Conservation (phyloP, 1,140 invertebrate species). For the Triops cancriformis region DNA sequence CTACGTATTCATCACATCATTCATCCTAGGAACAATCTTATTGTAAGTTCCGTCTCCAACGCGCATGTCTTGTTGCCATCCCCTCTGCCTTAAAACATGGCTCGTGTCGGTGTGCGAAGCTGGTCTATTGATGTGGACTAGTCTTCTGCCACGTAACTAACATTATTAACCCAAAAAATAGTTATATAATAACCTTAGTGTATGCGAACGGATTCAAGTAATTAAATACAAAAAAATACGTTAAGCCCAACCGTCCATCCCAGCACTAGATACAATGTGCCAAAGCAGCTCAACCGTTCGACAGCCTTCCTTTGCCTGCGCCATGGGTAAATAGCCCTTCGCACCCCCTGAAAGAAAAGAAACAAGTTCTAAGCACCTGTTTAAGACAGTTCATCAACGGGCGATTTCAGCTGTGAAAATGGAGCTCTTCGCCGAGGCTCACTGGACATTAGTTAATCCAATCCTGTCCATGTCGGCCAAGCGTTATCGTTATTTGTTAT, state of each 20-base stretch:
- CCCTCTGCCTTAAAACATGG: background rate
- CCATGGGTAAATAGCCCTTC: background rate
- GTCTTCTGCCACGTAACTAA: background rate
- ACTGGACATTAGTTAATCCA: constrained; percentile 14
- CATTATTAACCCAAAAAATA: background rate
- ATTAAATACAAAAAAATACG: background rate
- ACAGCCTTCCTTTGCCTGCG: background rate
- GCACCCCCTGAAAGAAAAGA: constrained; percentile 1
- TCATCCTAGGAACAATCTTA: background rate
- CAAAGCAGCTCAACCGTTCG: background rate
- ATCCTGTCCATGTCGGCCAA: constrained; percentile 22
- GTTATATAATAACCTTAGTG: constrained; percentile 24
- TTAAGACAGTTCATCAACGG: background rate
- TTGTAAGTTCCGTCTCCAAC: background rate
- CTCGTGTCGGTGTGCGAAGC: background rate
- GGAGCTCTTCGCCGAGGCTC: constrained; percentile 17
- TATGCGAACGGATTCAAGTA: constrained; percentile 25
- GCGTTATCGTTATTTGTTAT: constrained; percentile 36
- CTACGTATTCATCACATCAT: background rate
- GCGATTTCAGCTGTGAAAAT: constrained; percentile 15
- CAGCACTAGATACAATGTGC: background rate
- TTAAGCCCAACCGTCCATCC: background rate
- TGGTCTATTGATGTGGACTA: background rate
- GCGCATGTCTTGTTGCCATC: background rate
- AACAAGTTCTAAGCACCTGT: background rate